Percentiles rank a stretch among this genome's conserved stretches.
phyloP scores from a whole-genome alignment of 2,888 invertebrate genomes.

The Trachelus troglodyta region DNA sequence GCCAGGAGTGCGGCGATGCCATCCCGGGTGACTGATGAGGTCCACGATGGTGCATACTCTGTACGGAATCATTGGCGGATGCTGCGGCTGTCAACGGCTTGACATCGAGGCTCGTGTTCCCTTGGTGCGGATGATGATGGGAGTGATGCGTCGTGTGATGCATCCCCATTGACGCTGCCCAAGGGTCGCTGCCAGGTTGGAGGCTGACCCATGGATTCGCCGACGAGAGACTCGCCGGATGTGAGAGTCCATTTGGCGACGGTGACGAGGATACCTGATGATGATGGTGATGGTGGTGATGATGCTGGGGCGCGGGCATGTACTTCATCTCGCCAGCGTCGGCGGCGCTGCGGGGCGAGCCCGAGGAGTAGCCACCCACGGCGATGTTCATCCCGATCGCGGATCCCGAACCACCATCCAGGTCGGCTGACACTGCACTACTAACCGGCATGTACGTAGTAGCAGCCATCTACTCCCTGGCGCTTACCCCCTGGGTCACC shows the following conservation, averaged over 20 bases:
- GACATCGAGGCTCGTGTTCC: constrained; percentile 74
- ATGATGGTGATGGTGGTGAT: constrained; percentile 82
- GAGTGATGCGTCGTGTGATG: constrained; percentile 73
- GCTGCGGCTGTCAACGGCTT: constrained; percentile 80
- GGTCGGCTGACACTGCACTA: constrained; percentile 81
- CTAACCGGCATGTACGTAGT: constrained; percentile 91
- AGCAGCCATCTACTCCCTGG: constrained; percentile 89
- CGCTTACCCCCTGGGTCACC: constrained; percentile 68
- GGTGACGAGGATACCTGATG: constrained; percentile 78
- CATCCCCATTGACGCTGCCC: constrained; percentile 80
- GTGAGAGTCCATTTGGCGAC: constrained; percentile 73
- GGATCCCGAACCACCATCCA: constrained; percentile 73
- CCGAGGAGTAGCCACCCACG: constrained; percentile 80
- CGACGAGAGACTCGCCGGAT: constrained; percentile 70
- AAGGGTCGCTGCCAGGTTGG: constrained; percentile 81
- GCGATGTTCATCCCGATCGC: constrained; percentile 79
- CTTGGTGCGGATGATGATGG: constrained; percentile 79
- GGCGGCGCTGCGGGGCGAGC: constrained; percentile 86
- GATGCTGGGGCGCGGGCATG: constrained; percentile 84
- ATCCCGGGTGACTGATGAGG: constrained; percentile 68
- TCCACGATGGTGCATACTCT: constrained; percentile 69
- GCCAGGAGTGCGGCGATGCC: constrained; percentile 87
- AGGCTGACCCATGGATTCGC: constrained; percentile 87
- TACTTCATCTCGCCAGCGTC: constrained; percentile 97
- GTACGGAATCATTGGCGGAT: constrained; percentile 66